Base-by-base conservation (phyloP, 2,113 vertebrate species). In the Nesogale talazaci region DNA sequence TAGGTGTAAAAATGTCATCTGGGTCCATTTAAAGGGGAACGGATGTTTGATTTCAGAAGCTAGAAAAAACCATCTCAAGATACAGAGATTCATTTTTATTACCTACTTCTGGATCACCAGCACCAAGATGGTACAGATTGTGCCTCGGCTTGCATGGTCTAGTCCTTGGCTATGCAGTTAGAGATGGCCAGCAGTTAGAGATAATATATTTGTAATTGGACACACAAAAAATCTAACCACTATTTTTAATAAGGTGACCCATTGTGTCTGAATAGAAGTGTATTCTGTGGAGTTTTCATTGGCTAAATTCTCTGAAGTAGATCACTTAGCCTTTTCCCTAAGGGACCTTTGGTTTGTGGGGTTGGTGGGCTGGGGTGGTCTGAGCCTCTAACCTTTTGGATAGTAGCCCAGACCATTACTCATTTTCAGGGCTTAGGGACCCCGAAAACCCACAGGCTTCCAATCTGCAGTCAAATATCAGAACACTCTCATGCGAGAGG, bases 21-120 rank as follows among this genome's bases (percentile, higher is more conserved):
- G 81, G 88, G 91, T 88, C 9, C 34, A 63, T 87, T 83, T 8
- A 91, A 90, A 81, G 76, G 85, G 42, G 25, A 88, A 34, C 70
- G 42, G 38, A 52, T 12, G 46, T 52, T 52, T 52, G 46, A 6
- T 52, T 52, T 1, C 10, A 12, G 9, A 52, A 52, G 14, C 46
- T 11, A 65, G 23, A 38, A 29, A 72, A n/a, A 1, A 69, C 81
- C 83, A 34, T 83, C 20, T 94, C 0, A 0, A 79, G 4, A 31
- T 93, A 94, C 0, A 93, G 2, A 29, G 56, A 76, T 88, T 72
- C 3, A 38, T 74, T 59, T 79, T 34, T 83, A 69, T 95, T 88
- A 12, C 7, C 88, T 9, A 70, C 59, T 36, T 94, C 92, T 83
- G 83, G 2, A 6, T 75, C 78, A 12, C 31, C 17, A 1, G 76